Percentiles rank a stretch among this genome's conserved stretches.
phyloP scores from a whole-genome alignment of 2,797 vertebrate species.

The Labroides dimidiatus region DNA sequence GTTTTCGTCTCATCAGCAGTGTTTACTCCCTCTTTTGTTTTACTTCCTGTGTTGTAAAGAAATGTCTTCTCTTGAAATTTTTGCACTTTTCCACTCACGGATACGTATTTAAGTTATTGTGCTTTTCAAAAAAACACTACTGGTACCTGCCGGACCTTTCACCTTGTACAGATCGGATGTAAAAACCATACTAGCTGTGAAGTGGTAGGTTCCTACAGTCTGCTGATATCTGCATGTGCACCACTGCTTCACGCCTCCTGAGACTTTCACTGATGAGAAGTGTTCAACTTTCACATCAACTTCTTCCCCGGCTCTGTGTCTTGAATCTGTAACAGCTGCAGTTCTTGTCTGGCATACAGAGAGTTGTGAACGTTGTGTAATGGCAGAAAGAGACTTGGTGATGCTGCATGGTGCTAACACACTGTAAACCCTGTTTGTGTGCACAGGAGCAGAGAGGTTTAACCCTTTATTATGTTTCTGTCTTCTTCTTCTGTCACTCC shows the following conservation, averaged over 20 bases:
- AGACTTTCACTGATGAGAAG: constrained; percentile 15
- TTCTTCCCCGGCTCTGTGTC: constrained; percentile 20
- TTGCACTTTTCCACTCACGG: constrained; percentile 50
- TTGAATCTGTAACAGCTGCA: constrained; percentile 23
- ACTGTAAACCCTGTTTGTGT: neutral
- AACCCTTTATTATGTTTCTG: too few relatives aligned
- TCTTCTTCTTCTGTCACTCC: too few relatives aligned
- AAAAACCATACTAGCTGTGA: constrained; percentile 46
- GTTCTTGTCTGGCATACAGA: constrained; percentile 6
- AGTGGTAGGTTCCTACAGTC: neutral
- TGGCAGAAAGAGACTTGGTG: neutral
- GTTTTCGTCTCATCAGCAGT: constrained; percentile 26
- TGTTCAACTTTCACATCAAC: neutral
- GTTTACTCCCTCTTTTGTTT: constrained; percentile 9
- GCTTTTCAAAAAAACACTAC: constrained; percentile 5
- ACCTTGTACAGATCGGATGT: constrained; percentile 38
- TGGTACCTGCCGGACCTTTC: constrained; percentile 4
- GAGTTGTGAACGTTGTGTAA: constrained; percentile 9
- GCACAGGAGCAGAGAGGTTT: neutral
- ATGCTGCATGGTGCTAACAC: too few relatives aligned
- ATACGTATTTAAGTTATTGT: constrained; percentile 8
- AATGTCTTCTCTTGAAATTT: constrained; percentile 31
- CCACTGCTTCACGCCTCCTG: constrained; percentile 10
- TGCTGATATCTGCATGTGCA: constrained; percentile 52
- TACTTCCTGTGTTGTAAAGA: neutral